Conservation (phyloP, 2,888 invertebrate genomes). For the Himalopsyche kuldschensis region DNA sequence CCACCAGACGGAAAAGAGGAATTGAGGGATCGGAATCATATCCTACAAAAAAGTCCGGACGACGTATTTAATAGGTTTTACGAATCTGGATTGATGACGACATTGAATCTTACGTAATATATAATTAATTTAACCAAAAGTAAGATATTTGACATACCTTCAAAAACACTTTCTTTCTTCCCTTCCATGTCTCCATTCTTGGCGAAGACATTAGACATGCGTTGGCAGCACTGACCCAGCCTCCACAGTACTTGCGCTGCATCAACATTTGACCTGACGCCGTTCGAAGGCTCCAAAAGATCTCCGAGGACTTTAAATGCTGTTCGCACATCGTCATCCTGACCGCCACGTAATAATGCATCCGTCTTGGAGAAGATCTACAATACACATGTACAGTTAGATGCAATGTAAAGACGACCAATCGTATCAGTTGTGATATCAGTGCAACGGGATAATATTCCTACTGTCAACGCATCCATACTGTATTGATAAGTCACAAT, state of each 20-base stretch:
- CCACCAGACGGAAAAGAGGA: too few relatives aligned
- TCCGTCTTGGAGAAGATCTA: slow-evolving; percentile 29
- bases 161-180: slow-evolving; percentile 26
- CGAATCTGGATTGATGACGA: too few relatives aligned
- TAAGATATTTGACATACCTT: slow-evolving; percentile 17
- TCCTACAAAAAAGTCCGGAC: too few relatives aligned
- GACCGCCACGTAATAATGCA: slow-evolving; percentile 12
- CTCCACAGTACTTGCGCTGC: slow-evolving; percentile 33
- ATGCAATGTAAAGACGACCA: too few relatives aligned
- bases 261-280: background rate
- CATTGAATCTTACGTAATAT: background rate
- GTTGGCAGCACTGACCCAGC: slow-evolving; percentile 32
- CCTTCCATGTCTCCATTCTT: slow-evolving; percentile 23
- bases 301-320: slow-evolving; percentile 28
- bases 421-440: too few relatives aligned
- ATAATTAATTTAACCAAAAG: background rate
- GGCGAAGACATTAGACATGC: slow-evolving; percentile 29
- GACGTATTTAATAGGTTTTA: too few relatives aligned
- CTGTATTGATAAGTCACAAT: too few relatives aligned
- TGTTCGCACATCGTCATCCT: slow-evolving; percentile 23
- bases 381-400: too few relatives aligned
- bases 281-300: background rate
- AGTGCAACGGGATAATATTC: too few relatives aligned
- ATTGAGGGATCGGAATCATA: too few relatives aligned
- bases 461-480: too few relatives aligned